phyloP scores from a whole-genome alignment of 2,888 invertebrate genomes.

The Branchellion lobata region DNA sequence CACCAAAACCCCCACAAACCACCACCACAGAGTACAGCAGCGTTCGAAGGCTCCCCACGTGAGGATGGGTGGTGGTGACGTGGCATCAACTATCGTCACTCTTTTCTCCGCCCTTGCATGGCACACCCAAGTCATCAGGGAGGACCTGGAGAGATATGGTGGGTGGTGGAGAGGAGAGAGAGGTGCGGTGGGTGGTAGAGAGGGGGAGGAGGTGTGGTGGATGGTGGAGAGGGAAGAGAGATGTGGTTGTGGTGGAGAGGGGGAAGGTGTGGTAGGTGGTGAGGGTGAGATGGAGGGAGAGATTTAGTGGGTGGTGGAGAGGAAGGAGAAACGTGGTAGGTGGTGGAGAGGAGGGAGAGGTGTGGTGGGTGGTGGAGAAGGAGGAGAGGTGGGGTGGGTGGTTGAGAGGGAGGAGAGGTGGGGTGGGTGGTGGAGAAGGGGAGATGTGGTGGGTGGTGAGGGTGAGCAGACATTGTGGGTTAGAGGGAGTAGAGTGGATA shows the following conservation, averaged over 20 bases:
- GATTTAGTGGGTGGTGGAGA: neutral
- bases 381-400: neutral
- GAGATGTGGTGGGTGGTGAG: neutral
- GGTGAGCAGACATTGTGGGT: neutral
- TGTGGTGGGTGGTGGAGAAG: no score
- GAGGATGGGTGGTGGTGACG: slow-evolving; percentile 1
- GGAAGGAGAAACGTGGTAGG: neutral
- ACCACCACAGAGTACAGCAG: neutral
- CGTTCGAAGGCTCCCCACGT: neutral
- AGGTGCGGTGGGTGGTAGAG: neutral
- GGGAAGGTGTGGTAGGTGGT: neutral
- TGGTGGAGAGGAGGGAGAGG: no score
- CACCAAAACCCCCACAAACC: neutral
- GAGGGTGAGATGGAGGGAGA: neutral
- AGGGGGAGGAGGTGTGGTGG: neutral
- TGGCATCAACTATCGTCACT: slow-evolving; percentile 54
- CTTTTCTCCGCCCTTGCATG: slow-evolving; percentile 60
- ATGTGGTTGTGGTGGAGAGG: neutral
- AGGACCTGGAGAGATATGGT: slow-evolving; percentile 59
- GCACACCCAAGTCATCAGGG: slow-evolving; percentile 60
- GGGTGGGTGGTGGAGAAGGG: neutral
- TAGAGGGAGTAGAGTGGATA: no score
- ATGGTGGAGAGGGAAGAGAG: neutral
- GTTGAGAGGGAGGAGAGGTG: neutral
- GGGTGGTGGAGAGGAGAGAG: neutral